Percentiles rank a stretch among this genome's conserved stretches.
Evolutionary conservation across 2,888 invertebrate species (phyloP).

Genomic region (Trachelus iudaicus): DNA sequence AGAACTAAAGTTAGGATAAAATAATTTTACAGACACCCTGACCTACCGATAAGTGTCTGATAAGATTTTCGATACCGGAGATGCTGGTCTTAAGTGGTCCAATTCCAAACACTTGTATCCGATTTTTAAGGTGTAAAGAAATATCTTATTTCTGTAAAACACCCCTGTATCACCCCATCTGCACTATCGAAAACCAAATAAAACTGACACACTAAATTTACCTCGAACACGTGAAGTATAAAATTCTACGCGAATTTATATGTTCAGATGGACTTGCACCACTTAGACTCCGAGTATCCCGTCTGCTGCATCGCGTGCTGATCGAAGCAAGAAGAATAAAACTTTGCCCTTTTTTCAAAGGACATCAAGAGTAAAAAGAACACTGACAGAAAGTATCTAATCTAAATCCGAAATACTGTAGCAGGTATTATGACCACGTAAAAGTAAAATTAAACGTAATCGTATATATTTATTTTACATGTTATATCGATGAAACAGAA

Average conservation of each 20-base stretch:
- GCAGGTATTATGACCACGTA: slow-evolving; percentile 63
- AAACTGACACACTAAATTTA: background rate
- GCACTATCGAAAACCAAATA: background rate
- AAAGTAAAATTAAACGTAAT: slow-evolving; percentile 51
- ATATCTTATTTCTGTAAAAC: background rate
- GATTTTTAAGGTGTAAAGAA: background rate
- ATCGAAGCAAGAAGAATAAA: slow-evolving; percentile 8
- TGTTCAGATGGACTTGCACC: slow-evolving; percentile 14
- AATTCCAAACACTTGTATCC: background rate
- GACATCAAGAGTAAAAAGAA: slow-evolving; percentile 19
- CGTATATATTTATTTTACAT: slow-evolving; percentile 53
- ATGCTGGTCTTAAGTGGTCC: background rate
- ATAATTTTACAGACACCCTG: slow-evolving; percentile 13
- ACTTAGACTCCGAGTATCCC: slow-evolving; percentile 26
- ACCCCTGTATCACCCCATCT: background rate
- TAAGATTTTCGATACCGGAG: slow-evolving; percentile 3
- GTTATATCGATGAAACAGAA: slow-evolving; percentile 36
- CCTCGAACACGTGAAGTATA: background rate
- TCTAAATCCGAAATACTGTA: slow-evolving; percentile 64
- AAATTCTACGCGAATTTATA: background rate
- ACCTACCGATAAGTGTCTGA: slow-evolving; percentile 20
- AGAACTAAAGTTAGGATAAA: background rate
- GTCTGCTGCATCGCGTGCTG: slow-evolving; percentile 25
- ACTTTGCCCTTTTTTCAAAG: background rate
- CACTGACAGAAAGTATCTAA: slow-evolving; percentile 50